Conservation (phyloP, 2,797 vertebrate genomes). For the Megaceryle alcyon region DNA sequence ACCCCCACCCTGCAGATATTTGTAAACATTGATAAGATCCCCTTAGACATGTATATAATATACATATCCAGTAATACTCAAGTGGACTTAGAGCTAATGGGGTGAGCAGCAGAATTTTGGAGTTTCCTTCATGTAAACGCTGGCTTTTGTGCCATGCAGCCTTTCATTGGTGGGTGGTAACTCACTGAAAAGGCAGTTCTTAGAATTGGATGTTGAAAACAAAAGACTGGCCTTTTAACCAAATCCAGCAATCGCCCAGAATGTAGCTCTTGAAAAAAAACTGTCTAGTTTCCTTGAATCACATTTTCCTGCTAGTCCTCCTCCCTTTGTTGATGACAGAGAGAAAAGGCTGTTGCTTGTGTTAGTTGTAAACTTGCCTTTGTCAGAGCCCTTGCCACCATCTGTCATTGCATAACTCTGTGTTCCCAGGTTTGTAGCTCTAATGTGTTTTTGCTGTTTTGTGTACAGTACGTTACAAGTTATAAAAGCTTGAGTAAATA, state of each 20-base stretch:
- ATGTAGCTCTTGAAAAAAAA: constrained; percentile 60
- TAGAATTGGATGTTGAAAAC: constrained; percentile 45
- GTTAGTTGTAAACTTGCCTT: constrained; percentile 57
- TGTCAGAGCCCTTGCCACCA: constrained; percentile 65
- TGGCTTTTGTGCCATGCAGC: neutral
- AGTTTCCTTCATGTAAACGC: neutral
- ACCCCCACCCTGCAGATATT: no score
- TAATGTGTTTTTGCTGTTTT: constrained; percentile 71
- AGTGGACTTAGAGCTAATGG: neutral
- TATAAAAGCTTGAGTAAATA: constrained; percentile 85
- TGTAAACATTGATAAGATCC: no score
- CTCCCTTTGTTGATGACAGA: constrained; percentile 61
- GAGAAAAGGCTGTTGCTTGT: constrained; percentile 61
- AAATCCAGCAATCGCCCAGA: constrained; percentile 52
- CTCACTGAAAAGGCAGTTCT: constrained; percentile 35
- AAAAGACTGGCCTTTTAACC: constrained; percentile 32
- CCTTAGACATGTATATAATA: neutral
- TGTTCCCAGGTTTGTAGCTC: constrained; percentile 71
- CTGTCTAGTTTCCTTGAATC: constrained; percentile 37
- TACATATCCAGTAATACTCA: neutral
- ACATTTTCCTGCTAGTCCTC: constrained; percentile 49
- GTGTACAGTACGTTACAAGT: constrained; percentile 80
- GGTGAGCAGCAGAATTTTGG: neutral
- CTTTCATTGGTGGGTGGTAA: constrained; percentile 33
- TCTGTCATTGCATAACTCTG: constrained; percentile 69